phyloP scores from a whole-genome alignment of 2,113 vertebrate genomes.

The Hippopotamus amphibius region DNA sequence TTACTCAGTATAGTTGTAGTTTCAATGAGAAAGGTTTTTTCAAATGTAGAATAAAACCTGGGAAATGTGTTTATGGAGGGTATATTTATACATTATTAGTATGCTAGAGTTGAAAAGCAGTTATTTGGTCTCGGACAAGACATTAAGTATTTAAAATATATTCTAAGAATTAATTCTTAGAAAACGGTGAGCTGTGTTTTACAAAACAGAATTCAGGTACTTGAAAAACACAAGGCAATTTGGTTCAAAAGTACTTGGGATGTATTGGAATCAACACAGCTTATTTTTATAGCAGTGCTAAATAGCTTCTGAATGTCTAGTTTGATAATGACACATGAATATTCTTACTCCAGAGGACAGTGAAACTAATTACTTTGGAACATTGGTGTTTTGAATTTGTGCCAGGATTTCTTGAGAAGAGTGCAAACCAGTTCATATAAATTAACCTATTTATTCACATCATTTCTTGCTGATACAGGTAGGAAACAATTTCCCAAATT shows the following conservation, averaged over 20 bases:
- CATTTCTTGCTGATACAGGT: not conserved
- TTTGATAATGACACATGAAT: slow-evolving; percentile 49
- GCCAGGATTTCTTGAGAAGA: slow-evolving; percentile 25
- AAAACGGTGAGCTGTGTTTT: slow-evolving; percentile 25
- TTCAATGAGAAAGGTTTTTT: not conserved
- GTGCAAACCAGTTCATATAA: slow-evolving; percentile 11
- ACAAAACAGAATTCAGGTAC: slow-evolving; percentile 43
- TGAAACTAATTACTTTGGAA: slow-evolving; percentile 64
- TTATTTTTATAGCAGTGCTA: slow-evolving; percentile 38
- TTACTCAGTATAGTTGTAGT: not conserved
- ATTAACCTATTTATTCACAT: slow-evolving; percentile 26
- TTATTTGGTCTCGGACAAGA: not conserved
- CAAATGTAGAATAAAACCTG: not conserved
- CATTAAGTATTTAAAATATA: not conserved
- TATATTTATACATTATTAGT: not conserved
- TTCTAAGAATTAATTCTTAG: slow-evolving; percentile 39
- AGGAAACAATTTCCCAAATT: not conserved
- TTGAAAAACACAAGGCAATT: slow-evolving; percentile 46
- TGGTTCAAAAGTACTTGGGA: not conserved
- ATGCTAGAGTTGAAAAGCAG: not conserved
- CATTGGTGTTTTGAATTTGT: not conserved
- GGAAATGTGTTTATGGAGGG: not conserved
- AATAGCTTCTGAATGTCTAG: slow-evolving; percentile 40
- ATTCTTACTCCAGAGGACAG: slow-evolving; percentile 36
- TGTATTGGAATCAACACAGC: not conserved